Evolutionary conservation across 1,140 invertebrate species (phyloP), one percentile per base, ranked within the genome.

Genomic region (Bactericera cockerelli): DNA sequence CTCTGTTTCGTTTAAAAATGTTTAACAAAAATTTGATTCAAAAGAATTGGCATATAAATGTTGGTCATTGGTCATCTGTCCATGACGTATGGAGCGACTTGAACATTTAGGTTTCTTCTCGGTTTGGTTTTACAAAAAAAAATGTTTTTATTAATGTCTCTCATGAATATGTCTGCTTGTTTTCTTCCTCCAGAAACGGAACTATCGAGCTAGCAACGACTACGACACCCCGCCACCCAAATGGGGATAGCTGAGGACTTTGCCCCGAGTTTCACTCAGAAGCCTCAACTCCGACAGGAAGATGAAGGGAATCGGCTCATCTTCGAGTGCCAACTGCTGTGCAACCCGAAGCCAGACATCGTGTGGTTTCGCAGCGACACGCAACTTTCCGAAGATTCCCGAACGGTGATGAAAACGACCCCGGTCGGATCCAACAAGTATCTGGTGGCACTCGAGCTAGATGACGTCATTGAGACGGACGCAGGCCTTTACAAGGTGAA

Each of bases 401-500:
- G 91, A 70, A 93, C 89, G 61, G 82, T 82, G 65, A 89, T 92
- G 69, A 89, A 84, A 63, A 84, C 88, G 69, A 86, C 87, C 70
- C 82, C 86, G 65, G 77, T 90, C 66, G 85, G 81, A 57, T 82
- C 83, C 61, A 89, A 90, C 75, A 89, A 89, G 70, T 94, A 86
- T 73, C 76, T 88, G 66, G 89, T 93, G 67, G 83, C 90, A 63
- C 79, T 98, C 66, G 91, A 96, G 72, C 79, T 98, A 66, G 87
- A 93, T 71, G 90, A 95, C 72, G 93, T 97, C 65, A 84, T 93
- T 72, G 92, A 96, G 79, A 84, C 83, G 22, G 94, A 98, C 74
- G 92, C 91, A 62, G 94, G 94, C 67, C 83, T 94, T 58, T 98
- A 98, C 78, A 94, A 94, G 76, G 93, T 98, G 68, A 92, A 92